A percentile compares a stretch with the other conserved stretches of the same genome.
phyloP scores from a whole-genome alignment of 2,113 vertebrate genomes.

The Myotis brandtii region DNA sequence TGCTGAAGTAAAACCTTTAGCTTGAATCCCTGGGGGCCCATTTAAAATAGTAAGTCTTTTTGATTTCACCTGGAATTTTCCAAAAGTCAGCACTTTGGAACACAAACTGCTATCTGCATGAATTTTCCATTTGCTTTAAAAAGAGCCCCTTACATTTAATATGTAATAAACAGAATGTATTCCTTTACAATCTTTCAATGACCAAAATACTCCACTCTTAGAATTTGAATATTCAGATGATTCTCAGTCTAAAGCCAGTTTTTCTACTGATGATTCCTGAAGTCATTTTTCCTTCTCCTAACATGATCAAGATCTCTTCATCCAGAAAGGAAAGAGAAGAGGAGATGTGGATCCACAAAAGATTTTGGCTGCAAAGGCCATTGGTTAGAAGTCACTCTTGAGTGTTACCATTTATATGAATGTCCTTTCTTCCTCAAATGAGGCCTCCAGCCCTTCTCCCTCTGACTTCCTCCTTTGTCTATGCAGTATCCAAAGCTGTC shows the following conservation, averaged over 20 bases:
- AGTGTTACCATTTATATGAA: not conserved
- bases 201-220: not conserved
- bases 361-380: not conserved
- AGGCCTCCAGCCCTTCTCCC: not conserved
- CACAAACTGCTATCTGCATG: not conserved
- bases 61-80: not conserved
- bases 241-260: not conserved
- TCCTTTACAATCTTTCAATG: not conserved
- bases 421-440: not conserved
- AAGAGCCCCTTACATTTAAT: not conserved
- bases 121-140: conserved; percentile 12
- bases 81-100: conserved; percentile 40
- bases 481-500: not conserved
- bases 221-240: not conserved
- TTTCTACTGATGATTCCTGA: not conserved
- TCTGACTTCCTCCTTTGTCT: not conserved
- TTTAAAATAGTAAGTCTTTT: not conserved
- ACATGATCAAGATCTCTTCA: not conserved
- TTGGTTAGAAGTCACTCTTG: not conserved
- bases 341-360: not conserved
- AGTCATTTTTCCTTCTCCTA: not conserved
- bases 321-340: not conserved
- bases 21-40: not conserved
- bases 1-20: not conserved
- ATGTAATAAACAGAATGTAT: not conserved